phyloP scores from a whole-genome alignment of 2,797 vertebrate species.

The Melanotaenia boesemani region DNA sequence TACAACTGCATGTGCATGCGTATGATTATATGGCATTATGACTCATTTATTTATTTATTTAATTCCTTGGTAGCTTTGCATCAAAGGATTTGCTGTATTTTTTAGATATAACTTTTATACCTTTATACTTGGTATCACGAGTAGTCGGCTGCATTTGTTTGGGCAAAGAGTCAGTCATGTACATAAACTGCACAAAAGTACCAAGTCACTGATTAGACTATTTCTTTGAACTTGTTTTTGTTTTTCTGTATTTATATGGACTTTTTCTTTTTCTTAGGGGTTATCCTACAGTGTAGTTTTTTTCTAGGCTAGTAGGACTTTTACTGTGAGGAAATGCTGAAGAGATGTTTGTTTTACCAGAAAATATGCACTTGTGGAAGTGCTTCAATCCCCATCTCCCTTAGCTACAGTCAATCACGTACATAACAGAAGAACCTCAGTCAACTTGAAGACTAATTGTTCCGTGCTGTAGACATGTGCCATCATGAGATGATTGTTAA shows the following conservation, averaged over 20 bases:
- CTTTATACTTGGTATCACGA: not conserved
- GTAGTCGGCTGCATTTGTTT: not conserved
- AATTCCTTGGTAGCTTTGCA: no score
- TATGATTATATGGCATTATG: no score
- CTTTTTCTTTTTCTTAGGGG: not conserved
- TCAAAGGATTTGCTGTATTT: no score
- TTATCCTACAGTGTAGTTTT: not conserved
- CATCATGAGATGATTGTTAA: not conserved
- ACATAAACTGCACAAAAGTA: not conserved
- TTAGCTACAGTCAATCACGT: not conserved
- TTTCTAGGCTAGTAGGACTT: not conserved
- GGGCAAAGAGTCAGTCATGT: not conserved
- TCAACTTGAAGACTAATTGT: not conserved
- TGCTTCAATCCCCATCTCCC: not conserved
- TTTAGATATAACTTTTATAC: no score
- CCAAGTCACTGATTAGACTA: not conserved
- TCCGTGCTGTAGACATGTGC: not conserved
- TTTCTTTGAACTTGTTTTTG: not conserved
- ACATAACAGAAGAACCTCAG: not conserved
- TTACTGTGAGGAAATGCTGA: not conserved
- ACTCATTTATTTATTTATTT: no score
- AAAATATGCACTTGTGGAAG: not conserved
- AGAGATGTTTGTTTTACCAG: not conserved
- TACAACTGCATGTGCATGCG: no score
- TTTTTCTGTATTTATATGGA: no score